Evolutionary conservation across 1,140 invertebrate species (phyloP), one percentile per base, ranked within the genome.

Genomic region (Heterodera schachtii): DNA sequence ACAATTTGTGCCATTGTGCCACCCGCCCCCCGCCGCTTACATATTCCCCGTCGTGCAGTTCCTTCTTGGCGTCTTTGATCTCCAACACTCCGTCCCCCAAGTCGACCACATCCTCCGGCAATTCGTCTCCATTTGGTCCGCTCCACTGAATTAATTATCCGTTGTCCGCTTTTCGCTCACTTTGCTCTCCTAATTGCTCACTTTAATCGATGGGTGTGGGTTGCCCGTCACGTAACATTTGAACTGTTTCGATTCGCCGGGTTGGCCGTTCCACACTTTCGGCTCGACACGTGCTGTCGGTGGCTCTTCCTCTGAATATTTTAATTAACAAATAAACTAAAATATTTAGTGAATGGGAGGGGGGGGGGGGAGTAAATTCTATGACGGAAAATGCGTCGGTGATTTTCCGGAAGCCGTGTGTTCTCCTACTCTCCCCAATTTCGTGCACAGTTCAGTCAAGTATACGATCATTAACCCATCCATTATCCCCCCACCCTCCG

Each of bases 251-350:
- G 57, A 80, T 9, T 89, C 85, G 31, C 89, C 88, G 49, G 87
- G 86, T 70, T 90, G 81, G 31, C 88, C 88, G 64, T 89, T 89
- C 86, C 89, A 89, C 21, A 90, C 87, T 41, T 89, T 86, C 19
- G 88, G 88, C 66, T 89, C 87, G 11, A 89, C 88, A 6, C 84
- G 79, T 11, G 87, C 88, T 6, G 88, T 90, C 71, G 89, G 89
- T 71, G 88, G 88, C 31, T 81, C 83, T 81, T 89, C 86, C 41
- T 90, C 88, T 89, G 73, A 75, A 89, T 82, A 69, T 13, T 60
- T 21, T 46, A 44, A 47, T 31, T 6, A 64, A 31, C 46, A 46
- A 16, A 31, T 31, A 31, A 31, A 31, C 31, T 31, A 31, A 31
- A 31, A 31, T 31, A 31, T 31, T 31, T 31, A 31, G 31, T 31